Evolutionary conservation across 2,113 vertebrate genomes (phyloP), one percentile per base, ranked within the genome.

Genomic region (Ailuropoda melanoleuca): DNA sequence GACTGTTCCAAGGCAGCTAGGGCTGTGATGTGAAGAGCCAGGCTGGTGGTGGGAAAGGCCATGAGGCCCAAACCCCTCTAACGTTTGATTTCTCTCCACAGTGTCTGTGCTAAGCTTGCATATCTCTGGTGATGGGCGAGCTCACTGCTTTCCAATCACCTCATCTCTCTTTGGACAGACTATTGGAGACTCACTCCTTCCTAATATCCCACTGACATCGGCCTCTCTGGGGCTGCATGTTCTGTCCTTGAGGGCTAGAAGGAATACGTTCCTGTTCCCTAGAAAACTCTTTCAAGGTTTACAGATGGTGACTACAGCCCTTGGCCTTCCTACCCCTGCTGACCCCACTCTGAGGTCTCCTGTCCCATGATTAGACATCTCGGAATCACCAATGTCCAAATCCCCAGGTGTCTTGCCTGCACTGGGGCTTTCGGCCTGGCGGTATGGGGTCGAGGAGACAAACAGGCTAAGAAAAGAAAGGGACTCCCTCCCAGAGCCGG

Each of bases 1-100:
- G 37, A 72, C 24, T 19, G 55, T 64, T 53, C 83, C 83, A 55
- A n/a, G 46, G 88, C 84, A 55, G 9, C 70, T 37, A 23, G 37
- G 39, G 56, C 60, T 60, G 55, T 55, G 62, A 92, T 21, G 64
- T 14, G 34, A 60, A 13, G 75, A n/a, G 46, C 56, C 21, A 53
- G 81, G 37, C 82, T 26, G 23, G 8, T 82, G 85, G 46, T 87
- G 66, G 97, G 86, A 85, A 95, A 95, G 74, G 53, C 53, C 64
- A 13, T 0, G 48, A 85, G n/a, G 56, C 46, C 75, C 74, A 60
- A 0, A 14, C 72, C 82, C 55, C 60, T 89, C 46, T 60, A 80
- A 34, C 8, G 8, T 19, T 56, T 31, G 46, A 29, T 46, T 43
- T 58, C 48, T 84, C 34, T 39, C 77, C 64, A 2, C 8, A 66